Evolutionary conservation across 2,888 invertebrate species (phyloP).

Genomic region (Aplocera efformata): DNA sequence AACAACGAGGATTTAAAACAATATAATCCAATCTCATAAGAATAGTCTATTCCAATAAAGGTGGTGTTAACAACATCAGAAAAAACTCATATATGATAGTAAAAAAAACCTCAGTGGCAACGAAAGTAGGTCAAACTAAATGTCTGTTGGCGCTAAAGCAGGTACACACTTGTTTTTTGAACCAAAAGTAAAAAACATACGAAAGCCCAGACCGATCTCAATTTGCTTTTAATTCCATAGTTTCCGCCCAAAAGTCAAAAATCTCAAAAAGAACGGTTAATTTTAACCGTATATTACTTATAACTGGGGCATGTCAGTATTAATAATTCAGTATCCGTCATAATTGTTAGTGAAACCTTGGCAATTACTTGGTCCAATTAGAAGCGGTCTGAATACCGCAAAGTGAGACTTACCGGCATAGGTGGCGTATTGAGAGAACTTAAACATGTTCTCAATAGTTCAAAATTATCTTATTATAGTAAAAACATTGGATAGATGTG

Average conservation of each 20-base stretch:
- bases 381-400: conserved; percentile 68
- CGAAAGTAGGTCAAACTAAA: too few relatives aligned
- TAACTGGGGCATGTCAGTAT: conserved; percentile 54
- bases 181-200: too few relatives aligned
- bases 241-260: conserved; percentile 9
- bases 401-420: conserved; percentile 23
- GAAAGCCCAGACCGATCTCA: not conserved
- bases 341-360: conserved; percentile 75
- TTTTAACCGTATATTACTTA: conserved; percentile 33
- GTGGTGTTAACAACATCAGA: too few relatives aligned
- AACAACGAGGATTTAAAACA: too few relatives aligned
- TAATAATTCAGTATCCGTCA: conserved; percentile 73
- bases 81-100: too few relatives aligned
- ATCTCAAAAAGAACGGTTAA: conserved; percentile 26
- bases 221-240: not conserved
- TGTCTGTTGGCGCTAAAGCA: too few relatives aligned
- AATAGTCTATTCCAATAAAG: too few relatives aligned
- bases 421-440: conserved; percentile 10
- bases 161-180: too few relatives aligned
- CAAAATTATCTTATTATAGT: too few relatives aligned
- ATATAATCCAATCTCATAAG: too few relatives aligned
- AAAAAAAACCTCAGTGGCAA: too few relatives aligned
- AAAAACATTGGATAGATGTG: too few relatives aligned
- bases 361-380: conserved; percentile 73
- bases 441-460: not conserved